Percentiles rank a stretch among this genome's conserved stretches.
Evolutionary conservation across 2,888 invertebrate genomes (phyloP).

Genomic region (Notodromas monacha): DNA sequence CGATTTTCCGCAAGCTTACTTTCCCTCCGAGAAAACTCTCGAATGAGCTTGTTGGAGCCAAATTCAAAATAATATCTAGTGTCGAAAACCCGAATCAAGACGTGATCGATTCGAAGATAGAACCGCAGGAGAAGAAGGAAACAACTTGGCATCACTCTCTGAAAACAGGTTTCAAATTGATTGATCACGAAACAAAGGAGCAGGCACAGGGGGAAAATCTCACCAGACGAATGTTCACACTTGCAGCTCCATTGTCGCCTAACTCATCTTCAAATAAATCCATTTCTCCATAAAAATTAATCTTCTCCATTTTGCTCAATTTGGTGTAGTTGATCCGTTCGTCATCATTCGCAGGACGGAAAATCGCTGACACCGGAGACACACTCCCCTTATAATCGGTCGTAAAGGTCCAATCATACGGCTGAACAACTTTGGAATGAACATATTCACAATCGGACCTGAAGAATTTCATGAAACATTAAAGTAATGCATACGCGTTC

Average conservation of each 20-base stretch:
- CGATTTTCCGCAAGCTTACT: no score
- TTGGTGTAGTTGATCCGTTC: constrained; percentile 54
- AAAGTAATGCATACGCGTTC: no score
- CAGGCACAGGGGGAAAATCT: no score
- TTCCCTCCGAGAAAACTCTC: constrained; percentile 46
- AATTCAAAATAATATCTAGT: constrained; percentile 52
- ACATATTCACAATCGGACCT: no score
- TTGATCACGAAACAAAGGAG: no score
- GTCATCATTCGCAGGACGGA: constrained; percentile 24
- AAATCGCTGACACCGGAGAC: background rate
- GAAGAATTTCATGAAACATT: no score
- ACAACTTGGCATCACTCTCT: constrained; percentile 84
- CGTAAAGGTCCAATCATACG: constrained; percentile 92
- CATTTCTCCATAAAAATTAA: constrained; percentile 70
- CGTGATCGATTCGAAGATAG: constrained; percentile 75
- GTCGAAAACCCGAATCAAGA: constrained; percentile 53
- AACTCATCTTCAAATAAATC: constrained; percentile 89
- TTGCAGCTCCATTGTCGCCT: constrained; percentile 83
- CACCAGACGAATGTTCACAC: constrained; percentile 69
- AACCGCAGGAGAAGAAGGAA: constrained; percentile 65
- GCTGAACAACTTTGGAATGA: constrained; percentile 35
- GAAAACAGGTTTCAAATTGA: constrained; percentile 13
- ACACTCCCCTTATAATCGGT: constrained; percentile 50
- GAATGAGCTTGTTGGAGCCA: constrained; percentile 36
- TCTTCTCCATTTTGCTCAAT: constrained; percentile 57